A percentile compares a stretch with the other conserved stretches of the same genome.
Conservation (phyloP, 2,113 vertebrate species). For the Mastomys natalensis region DNA sequence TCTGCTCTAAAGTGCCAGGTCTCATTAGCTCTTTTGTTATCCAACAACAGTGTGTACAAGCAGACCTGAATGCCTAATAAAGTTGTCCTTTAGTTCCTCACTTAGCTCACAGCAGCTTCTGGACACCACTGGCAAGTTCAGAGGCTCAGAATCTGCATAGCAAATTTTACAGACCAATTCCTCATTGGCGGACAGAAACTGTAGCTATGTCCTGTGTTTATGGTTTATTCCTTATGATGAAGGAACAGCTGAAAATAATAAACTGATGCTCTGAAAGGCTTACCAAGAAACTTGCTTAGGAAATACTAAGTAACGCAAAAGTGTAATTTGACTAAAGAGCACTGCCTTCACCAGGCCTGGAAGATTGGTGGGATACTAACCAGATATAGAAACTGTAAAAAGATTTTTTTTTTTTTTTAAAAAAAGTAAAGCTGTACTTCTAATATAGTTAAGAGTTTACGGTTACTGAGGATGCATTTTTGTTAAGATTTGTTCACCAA, state of each 20-base stretch:
- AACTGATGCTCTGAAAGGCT: background rate
- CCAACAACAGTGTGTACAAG: background rate
- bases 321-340: background rate
- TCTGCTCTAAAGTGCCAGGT: background rate
- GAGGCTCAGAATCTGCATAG: slow-evolving; percentile 96
- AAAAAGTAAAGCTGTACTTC: background rate
- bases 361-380: background rate
- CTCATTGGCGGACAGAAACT: background rate
- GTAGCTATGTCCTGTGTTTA: background rate
- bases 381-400: background rate
- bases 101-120: slow-evolving; percentile 98
- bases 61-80: background rate
- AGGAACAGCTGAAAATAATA: background rate
- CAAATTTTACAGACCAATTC: slow-evolving; percentile 86
- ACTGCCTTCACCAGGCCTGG: background rate
- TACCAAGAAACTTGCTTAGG: background rate
- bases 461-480: background rate
- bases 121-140: slow-evolving; percentile 96
- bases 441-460: background rate
- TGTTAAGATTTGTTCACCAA: background rate
- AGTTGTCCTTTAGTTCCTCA: slow-evolving; percentile 96
- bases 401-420: too few species aligned
- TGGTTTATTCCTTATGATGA: background rate
- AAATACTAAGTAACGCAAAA: background rate
- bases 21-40: background rate